Conservation (phyloP, 2,113 vertebrate genomes). For the Clinocottus analis region DNA sequence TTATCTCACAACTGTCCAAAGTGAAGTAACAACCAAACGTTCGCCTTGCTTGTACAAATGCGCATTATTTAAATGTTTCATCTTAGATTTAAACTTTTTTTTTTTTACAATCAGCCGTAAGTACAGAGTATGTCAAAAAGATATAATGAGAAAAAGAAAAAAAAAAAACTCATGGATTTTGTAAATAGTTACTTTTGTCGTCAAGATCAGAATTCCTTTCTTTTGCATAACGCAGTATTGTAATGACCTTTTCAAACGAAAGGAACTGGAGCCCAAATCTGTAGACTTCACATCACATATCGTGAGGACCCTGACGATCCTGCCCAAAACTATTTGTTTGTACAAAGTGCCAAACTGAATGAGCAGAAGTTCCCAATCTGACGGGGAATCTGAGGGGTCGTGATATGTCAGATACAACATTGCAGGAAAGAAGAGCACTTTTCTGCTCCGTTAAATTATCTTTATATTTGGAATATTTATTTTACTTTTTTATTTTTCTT, state of each 20-base stretch:
- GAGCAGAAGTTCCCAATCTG: conserved; percentile 13
- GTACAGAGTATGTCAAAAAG: conserved; percentile 87
- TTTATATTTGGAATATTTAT: neutral
- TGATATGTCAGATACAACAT: neutral
- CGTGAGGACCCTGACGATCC: conserved; percentile 46
- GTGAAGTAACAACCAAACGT: conserved; percentile 61
- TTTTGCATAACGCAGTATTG: conserved; percentile 53
- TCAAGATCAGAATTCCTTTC: conserved; percentile 43
- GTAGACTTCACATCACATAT: conserved; percentile 75
- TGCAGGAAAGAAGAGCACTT: neutral
- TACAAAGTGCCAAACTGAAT: conserved; percentile 43
- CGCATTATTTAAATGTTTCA: conserved; percentile 63
- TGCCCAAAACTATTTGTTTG: conserved; percentile 39
- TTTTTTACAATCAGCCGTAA: conserved; percentile 80
- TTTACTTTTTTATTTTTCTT: neutral
- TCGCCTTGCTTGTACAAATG: conserved; percentile 77
- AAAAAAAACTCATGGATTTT: conserved; percentile 67
- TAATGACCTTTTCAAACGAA: conserved; percentile 72
- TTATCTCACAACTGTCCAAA: conserved; percentile 56
- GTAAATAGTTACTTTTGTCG: conserved; percentile 67
- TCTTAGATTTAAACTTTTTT: conserved; percentile 68
- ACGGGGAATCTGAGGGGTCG: neutral
- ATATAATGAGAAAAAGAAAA: conserved; percentile 19
- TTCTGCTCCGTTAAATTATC: neutral
- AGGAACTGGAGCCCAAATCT: conserved; percentile 83